Conservation (phyloP, 2,797 vertebrate genomes). For the Corythornis leucogaster region DNA sequence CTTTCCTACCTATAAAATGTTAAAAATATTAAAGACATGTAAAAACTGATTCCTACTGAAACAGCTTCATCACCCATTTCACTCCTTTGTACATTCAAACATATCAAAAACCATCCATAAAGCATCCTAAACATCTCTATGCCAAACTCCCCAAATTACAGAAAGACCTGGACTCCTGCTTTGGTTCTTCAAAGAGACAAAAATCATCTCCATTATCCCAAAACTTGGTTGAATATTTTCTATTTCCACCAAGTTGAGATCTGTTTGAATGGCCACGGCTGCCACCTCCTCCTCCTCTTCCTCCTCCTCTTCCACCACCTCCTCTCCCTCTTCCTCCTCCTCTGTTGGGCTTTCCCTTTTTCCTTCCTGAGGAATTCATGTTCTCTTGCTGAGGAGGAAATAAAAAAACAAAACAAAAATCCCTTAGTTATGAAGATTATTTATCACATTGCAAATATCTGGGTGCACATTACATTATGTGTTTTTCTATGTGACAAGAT, state of each 20-base stretch:
- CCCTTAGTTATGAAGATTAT: not conserved
- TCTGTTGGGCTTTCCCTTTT: slow-evolving; percentile 79
- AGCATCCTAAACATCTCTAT: not conserved
- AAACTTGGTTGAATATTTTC: slow-evolving; percentile 81
- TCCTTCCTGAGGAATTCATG: slow-evolving; percentile 78
- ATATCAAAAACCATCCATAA: not conserved
- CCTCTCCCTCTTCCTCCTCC: slow-evolving; percentile 65
- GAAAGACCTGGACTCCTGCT: slow-evolving; percentile 77
- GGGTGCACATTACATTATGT: not conserved
- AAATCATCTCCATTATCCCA: slow-evolving; percentile 94
- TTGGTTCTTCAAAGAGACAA: slow-evolving; percentile 82
- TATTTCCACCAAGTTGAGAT: slow-evolving; percentile 76
- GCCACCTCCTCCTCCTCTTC: slow-evolving; percentile 69
- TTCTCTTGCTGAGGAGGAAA: slow-evolving; percentile 36
- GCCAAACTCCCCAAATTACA: not conserved
- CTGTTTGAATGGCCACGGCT: slow-evolving; percentile 84
- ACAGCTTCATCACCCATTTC: not conserved
- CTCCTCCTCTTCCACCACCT: not conserved
- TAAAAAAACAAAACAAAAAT: not conserved
- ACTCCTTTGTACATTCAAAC: not conserved
- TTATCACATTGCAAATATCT: not conserved
- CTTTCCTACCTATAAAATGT: not conserved
- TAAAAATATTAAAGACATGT: not conserved
- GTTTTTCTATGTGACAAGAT: not conserved
- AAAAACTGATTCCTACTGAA: not conserved